Evolutionary conservation across 2,888 invertebrate species (phyloP).

Genomic region (Tetragonula carbonaria): DNA sequence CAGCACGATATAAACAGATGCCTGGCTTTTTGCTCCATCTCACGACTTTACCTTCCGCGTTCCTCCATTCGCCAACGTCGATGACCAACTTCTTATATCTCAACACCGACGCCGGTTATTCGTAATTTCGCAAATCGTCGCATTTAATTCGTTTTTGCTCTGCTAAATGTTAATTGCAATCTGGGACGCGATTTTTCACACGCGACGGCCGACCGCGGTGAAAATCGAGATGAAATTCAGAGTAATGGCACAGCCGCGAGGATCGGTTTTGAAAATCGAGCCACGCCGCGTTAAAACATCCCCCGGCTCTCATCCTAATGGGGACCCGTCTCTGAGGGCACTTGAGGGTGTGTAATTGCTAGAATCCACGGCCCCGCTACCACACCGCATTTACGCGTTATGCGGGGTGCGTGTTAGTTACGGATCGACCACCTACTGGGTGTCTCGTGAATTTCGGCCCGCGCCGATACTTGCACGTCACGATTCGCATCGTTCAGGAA

Average conservation of each 20-base stretch:
- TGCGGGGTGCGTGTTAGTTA: constrained; percentile 74
- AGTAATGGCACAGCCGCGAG: constrained; percentile 14
- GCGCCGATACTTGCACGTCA: neutral
- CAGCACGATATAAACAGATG: constrained; percentile 51
- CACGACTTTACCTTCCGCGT: neutral
- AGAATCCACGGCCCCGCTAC: constrained; percentile 82
- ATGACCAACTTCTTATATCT: neutral
- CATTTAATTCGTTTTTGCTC: neutral
- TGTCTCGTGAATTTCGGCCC: constrained; percentile 64
- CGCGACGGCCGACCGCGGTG: neutral
- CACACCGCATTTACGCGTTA: constrained; percentile 80
- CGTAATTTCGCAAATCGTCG: neutral
- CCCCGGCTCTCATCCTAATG: constrained; percentile 82
- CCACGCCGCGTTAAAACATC: constrained; percentile 77
- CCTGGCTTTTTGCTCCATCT: constrained; percentile 39
- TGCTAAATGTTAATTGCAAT: constrained; percentile 19
- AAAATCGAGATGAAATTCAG: constrained; percentile 2
- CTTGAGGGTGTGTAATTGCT: constrained; percentile 84
- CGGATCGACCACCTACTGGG: constrained; percentile 76
- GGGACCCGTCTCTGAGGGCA: constrained; percentile 81
- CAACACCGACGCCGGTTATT: neutral
- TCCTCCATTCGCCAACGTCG: neutral
- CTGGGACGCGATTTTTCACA: neutral
- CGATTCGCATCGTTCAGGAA: neutral
- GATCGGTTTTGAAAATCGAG: constrained; percentile 76